Evolutionary conservation across 2,888 invertebrate genomes (phyloP).

Genomic region (Periphyllus acericola): DNA sequence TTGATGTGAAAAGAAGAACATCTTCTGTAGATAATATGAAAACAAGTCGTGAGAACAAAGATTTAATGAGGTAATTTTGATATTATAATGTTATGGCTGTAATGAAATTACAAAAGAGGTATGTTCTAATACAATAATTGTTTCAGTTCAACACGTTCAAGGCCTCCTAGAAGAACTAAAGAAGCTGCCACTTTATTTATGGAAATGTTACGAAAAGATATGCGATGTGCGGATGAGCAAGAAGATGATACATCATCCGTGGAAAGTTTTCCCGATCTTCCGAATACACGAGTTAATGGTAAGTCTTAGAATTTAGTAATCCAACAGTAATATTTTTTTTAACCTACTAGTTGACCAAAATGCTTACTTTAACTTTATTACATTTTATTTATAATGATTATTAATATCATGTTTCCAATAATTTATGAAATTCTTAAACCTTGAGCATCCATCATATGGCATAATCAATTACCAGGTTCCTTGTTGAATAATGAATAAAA

Average conservation of each 20-base stretch:
- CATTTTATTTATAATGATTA: too few species aligned
- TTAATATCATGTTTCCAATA: too few species aligned
- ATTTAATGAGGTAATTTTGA: conserved; percentile 16
- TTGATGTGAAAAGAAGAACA: conserved; percentile 39
- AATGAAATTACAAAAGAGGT: too few species aligned
- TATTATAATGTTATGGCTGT: background rate
- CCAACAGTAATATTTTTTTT: background rate
- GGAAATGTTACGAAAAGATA: conserved; percentile 78
- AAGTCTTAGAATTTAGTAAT: conserved; percentile 65
- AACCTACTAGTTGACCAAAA: background rate
- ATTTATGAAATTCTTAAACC: too few species aligned
- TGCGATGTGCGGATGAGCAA: conserved; percentile 73
- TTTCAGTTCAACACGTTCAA: conserved; percentile 64
- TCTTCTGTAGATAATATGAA: conserved; percentile 48
- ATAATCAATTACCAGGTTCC: too few species aligned
- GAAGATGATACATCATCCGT: conserved; percentile 73
- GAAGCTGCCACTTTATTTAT: conserved; percentile 80
- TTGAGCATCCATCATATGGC: too few species aligned
- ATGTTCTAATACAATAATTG: conserved; percentile 61
- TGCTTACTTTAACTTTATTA: too few species aligned
- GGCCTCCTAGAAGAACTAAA: conserved; percentile 78
- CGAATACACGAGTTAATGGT: conserved; percentile 73
- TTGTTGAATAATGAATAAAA: too few species aligned
- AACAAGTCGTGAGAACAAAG: conserved; percentile 12
- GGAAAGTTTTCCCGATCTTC: conserved; percentile 76